Evolutionary conservation across 2,888 invertebrate genomes (phyloP), one percentile per base, ranked within the genome.

Genomic region (Chaetogeoica ovagalla): DNA sequence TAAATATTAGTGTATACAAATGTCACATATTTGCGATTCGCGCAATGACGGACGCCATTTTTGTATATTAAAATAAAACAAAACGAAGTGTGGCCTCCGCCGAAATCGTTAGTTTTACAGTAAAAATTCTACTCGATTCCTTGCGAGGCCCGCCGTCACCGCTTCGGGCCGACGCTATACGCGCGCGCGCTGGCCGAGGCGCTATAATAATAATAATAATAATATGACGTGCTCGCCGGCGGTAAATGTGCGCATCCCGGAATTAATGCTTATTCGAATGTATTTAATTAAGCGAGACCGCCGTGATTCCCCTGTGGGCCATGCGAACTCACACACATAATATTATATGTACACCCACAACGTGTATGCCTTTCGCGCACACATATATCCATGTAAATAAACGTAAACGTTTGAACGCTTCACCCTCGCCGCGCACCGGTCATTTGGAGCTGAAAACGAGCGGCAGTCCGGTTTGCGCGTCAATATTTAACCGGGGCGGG

Each of bases 271-370:
- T 37, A 52, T 77, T 52, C 37, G 69, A 70, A 69, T 77, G 62
- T 62, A 77, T 77, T 70, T 77, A 77, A 77, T 77, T 77, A 77
- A 77, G 62, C 77, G 69, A 62, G 62, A 62, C 69, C 52, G 30
- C 37, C 60, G 60, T 70, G 77, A 77, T 77, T 70, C 69, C 77
- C 77, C 21, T 48, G 11, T 60, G 77, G 77, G 30, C 43, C 43
- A 11, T 6, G 15, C 23, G 43, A 15, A 23, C 43, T 7, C 15
- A 21, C 15, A 23, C 21, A 2, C 15, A 15, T 6, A 11, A 43
- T 43, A 43, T 4, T 43, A 9, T 43, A 43, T 43, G 43, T 43
- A 43, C 43, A 43, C 30, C 23, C 19, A 17, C 37, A 39, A 57
- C 55, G n/a, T 13, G 21, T 1, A 39, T 11, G 23, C 23, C 30